Conservation (phyloP, 2,797 vertebrate species). For the Syndactyla subalaris region DNA sequence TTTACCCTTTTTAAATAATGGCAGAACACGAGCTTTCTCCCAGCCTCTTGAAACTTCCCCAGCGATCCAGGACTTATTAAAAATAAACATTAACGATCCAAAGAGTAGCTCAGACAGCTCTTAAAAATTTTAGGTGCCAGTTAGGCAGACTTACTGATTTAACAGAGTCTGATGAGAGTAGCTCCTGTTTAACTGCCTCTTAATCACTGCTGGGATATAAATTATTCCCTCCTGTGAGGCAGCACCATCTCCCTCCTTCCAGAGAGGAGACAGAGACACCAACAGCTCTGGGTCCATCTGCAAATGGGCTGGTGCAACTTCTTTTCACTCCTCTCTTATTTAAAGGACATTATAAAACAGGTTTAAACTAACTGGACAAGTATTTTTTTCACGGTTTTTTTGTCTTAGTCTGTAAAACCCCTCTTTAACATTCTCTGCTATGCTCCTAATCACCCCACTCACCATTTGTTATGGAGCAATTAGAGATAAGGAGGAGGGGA, state of each 20-base stretch:
- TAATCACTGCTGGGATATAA: constrained; percentile 18
- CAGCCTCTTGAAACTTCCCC: constrained; percentile 25
- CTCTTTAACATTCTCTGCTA: neutral
- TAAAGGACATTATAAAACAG: neutral
- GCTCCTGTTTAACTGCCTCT: constrained; percentile 6
- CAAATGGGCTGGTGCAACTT: neutral
- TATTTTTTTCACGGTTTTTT: neutral
- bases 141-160: constrained; percentile 32
- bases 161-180: neutral
- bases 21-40: neutral
- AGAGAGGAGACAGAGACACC: neutral
- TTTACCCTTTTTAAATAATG: constrained; percentile 42
- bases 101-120: constrained; percentile 25
- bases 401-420: fast-evolving
- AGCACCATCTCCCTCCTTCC: neutral
- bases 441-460: neutral
- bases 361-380: neutral
- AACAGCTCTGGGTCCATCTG: neutral
- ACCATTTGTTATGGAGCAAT: neutral
- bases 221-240: neutral
- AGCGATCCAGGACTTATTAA: constrained; percentile 38
- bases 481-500: fast-evolving
- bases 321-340: neutral
- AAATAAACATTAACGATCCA: constrained; percentile 66
- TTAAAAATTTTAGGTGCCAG: constrained; percentile 61